Evolutionary conservation across 2,888 invertebrate species (phyloP).

Genomic region (Blera fallax): DNA sequence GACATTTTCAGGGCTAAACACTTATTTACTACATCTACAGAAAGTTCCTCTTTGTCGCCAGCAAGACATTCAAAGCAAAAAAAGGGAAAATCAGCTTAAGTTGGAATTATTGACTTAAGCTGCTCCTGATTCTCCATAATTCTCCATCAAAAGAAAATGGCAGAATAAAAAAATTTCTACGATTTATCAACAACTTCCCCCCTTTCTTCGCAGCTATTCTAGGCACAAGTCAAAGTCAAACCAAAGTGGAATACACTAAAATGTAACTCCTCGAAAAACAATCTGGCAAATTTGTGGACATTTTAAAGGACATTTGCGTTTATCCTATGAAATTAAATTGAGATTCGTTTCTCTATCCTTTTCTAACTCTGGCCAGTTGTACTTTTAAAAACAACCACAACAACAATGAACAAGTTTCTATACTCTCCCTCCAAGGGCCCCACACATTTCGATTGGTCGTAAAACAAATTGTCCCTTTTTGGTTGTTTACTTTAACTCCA

Average conservation of each 20-base stretch:
- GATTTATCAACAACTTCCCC: not conserved
- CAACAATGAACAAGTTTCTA: conserved; percentile 12
- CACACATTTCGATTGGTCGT: conserved; percentile 7
- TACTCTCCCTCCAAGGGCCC: not conserved
- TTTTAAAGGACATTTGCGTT: conserved; percentile 2
- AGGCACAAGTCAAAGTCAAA: not conserved
- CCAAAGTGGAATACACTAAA: conserved; percentile 1
- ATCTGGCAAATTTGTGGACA: conserved; percentile 18
- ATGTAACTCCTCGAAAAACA: not conserved
- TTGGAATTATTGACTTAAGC: conserved; percentile 41
- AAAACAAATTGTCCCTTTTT: conserved; percentile 27
- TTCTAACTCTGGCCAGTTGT: not conserved
- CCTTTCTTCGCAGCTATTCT: not conserved
- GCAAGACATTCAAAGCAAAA: not conserved
- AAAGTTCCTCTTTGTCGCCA: not conserved
- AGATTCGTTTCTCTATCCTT: not conserved
- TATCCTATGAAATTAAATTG: conserved; percentile 34
- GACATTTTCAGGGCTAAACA: conserved; percentile 2
- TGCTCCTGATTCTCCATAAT: not conserved
- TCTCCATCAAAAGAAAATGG: not conserved
- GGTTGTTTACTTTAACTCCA: conserved; percentile 26
- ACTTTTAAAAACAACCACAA: not conserved
- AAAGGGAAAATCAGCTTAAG: conserved; percentile 22
- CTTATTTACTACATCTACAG: not conserved
- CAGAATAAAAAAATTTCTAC: not conserved